Evolutionary conservation across 2,797 vertebrate genomes (phyloP).

Genomic region (Petrocephalus sullivani): DNA sequence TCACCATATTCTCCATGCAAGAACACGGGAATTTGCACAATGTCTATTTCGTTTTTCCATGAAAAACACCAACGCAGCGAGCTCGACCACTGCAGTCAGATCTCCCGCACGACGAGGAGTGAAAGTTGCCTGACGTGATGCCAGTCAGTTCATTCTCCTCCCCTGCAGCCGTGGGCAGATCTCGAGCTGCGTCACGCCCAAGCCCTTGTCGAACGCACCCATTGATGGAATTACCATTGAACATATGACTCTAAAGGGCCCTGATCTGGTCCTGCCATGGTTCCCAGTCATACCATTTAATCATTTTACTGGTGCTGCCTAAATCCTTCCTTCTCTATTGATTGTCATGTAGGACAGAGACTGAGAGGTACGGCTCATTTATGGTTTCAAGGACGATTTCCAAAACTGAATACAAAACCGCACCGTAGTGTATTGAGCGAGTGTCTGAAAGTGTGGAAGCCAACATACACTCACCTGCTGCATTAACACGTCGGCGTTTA

Average conservation of each 20-base stretch:
- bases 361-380: neutral
- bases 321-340: neutral
- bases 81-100: no score
- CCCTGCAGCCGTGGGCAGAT: no score
- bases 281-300: neutral
- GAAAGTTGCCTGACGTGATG: no score
- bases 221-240: neutral
- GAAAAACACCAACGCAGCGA: no score
- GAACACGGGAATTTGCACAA: no score
- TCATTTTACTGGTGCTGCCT: neutral
- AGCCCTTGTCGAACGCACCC: neutral
- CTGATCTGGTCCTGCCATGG: neutral
- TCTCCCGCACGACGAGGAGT: no score
- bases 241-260: neutral
- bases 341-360: neutral
- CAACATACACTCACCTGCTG: neutral
- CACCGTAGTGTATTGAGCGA: neutral
- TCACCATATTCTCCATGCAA: no score
- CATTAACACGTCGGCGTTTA: neutral
- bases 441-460: neutral
- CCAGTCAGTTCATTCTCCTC: no score
- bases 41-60: no score
- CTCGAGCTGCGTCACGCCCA: no score
- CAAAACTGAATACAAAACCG: neutral
- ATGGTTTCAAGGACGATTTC: neutral